Evolutionary conservation across 2,113 vertebrate species (phyloP), one percentile per base, ranked within the genome.

Genomic region (Sturnira hondurensis): DNA sequence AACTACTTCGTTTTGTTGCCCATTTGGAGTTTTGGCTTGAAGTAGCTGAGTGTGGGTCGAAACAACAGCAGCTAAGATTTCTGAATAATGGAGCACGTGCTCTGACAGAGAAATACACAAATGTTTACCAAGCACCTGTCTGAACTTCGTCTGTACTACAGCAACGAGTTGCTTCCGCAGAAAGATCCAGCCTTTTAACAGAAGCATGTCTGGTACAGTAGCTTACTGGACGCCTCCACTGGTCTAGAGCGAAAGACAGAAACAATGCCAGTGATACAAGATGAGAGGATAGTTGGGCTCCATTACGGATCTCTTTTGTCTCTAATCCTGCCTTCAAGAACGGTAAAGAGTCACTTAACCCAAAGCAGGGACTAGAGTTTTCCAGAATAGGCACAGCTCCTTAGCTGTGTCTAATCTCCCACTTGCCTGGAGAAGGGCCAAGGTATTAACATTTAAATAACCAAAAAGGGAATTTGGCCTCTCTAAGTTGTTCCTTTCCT

Each of bases 371-470:
- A 63, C 87, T 61, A 10, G 22, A 38, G 5, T 26, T 95, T 93
- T 86, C 93, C 94, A 67, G 22, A 78, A 36, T 24, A 83, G 70
- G 41, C 86, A n/a, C 77, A 95, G 20, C 36, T 61, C 81, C 81
- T 95, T 54, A 17, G 38, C 20, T 71, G 67, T 71, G 13, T 93
- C 61, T 81, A 63, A 92, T 96, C 74, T 94, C 89, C 76, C 61
- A 80, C 15, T 93, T 96, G 15, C 92, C 67, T 95, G 95, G 70
- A 89, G 58, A 93, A 93, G 7, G 71, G 90, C 89, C 96, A 97
- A 87, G 28, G 54, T 74, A 96, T 97, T 93, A 97, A 97, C 81
- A 93, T 96, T 97, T 94, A 94, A 97, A 97, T 96, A 92, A 95
- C 65, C 76, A 81, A 86, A n/a, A 70, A 96, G 77, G 86, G 92